phyloP scores from a whole-genome alignment of 2,888 invertebrate genomes.

The Tenthredo scrophulariae region DNA sequence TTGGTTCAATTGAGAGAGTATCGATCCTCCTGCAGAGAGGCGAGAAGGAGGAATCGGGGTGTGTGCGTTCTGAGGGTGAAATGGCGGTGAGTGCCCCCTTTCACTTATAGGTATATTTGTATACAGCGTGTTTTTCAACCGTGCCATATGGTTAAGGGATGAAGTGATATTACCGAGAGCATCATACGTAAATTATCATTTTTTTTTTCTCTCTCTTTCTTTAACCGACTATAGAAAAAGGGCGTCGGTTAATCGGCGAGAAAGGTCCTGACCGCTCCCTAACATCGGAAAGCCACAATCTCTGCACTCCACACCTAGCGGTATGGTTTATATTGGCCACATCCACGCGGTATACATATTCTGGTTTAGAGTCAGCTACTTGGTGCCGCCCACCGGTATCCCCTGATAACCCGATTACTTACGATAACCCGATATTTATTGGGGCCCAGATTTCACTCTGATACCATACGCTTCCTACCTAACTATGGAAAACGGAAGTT shows the following conservation, averaged over 20 bases:
- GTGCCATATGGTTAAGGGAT: background rate
- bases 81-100: background rate
- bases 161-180: background rate
- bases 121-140: background rate
- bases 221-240: background rate
- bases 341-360: conserved; percentile 47
- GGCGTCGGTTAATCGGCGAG: background rate
- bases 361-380: conserved; percentile 10
- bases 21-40: conserved; percentile 49
- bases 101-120: background rate
- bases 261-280: conserved; percentile 29
- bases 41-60: conserved; percentile 11
- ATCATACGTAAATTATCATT: too few species aligned
- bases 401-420: conserved; percentile 71
- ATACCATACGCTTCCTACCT: conserved; percentile 59
- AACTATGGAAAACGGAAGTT: conserved; percentile 63
- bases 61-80: background rate
- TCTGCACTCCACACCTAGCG: conserved; percentile 61
- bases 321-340: conserved; percentile 66
- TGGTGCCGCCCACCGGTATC: conserved; percentile 59
- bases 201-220: background rate
- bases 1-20: conserved; percentile 51
- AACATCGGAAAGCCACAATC: conserved; percentile 61
- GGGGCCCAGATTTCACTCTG: conserved; percentile 70
- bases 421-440: conserved; percentile 72